Evolutionary conservation across 37 sponge, comb jelly and placozoan species (phyloP).

Genomic region (Corticium candelabrum): DNA sequence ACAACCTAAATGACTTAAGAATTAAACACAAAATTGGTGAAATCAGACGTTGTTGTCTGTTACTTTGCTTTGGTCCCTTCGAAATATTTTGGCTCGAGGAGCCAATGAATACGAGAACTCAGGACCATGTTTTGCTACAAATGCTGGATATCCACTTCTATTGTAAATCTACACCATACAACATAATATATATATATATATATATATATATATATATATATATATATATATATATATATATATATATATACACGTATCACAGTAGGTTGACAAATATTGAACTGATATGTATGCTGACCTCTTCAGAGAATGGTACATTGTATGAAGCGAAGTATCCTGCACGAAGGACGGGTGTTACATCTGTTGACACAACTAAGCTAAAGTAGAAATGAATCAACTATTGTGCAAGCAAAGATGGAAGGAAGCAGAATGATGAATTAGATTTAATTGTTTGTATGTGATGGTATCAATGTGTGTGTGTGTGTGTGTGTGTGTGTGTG

Average conservation of each 20-base stretch:
- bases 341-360: slow-evolving; percentile 39
- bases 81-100: slow-evolving; percentile 53
- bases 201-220: neutral
- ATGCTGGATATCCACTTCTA: slow-evolving; percentile 28
- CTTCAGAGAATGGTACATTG: slow-evolving; percentile 63
- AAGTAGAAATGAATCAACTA: neutral
- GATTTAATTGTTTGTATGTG: too few relatives aligned
- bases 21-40: too few relatives aligned
- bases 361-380: neutral
- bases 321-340: slow-evolving; percentile 62
- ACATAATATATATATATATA: neutral
- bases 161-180: slow-evolving; percentile 3
- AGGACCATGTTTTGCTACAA: slow-evolving; percentile 27
- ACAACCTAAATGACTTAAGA: slow-evolving; percentile 12
- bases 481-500: slow-evolving; percentile 24
- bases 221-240: neutral
- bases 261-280: too few relatives aligned
- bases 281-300: too few relatives aligned
- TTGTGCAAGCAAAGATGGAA: too few relatives aligned
- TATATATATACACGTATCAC: neutral
- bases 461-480: too few relatives aligned
- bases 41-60: too few relatives aligned
- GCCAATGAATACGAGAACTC: slow-evolving; percentile 24
- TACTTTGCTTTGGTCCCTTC: slow-evolving; percentile 50
- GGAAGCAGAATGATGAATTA: too few relatives aligned